These are phyloP conservation scores for Myopa testacea DNA, from an alignment of 2,888 invertebrate species.

Conservation along the genomic window DNA sequence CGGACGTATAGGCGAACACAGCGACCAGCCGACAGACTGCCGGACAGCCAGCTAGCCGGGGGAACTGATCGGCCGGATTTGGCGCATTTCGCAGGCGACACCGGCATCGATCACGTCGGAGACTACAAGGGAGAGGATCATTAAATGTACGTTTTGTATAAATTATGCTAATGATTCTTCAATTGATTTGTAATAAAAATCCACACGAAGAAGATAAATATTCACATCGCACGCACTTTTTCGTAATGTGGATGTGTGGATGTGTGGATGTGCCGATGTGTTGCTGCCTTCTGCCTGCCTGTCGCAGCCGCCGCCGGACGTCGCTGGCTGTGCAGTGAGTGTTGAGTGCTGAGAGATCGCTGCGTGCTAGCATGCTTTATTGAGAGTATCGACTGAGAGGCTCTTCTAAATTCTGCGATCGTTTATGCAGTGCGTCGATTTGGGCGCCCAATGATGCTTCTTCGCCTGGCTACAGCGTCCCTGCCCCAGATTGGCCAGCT, in stretches of 20 bases:
- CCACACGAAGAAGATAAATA: slow-evolving; percentile 68
- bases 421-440: no score
- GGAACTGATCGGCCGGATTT: not conserved
- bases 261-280: slow-evolving; percentile 6
- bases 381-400: not conserved
- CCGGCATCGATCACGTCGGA: slow-evolving; percentile 10
- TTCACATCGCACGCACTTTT: slow-evolving; percentile 65
- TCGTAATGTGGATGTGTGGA: slow-evolving; percentile 40
- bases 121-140: slow-evolving; percentile 59
- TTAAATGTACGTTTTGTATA: slow-evolving; percentile 69
- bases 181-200: slow-evolving; percentile 70
- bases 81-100: slow-evolving; percentile 5
- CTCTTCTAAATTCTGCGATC: not conserved
- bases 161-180: slow-evolving; percentile 70
- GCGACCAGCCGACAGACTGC: not conserved
- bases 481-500: slow-evolving; percentile 10
- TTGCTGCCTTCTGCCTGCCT: slow-evolving; percentile 21
- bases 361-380: slow-evolving; percentile 27
- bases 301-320: not conserved
- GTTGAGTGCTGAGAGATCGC: slow-evolving; percentile 21
- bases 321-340: slow-evolving; percentile 24
- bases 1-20: not conserved
- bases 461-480: not conserved
- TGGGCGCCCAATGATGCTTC: no score
- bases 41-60: not conserved